Evolutionary conservation across 2,113 vertebrate species (phyloP).

Genomic region (Heptranchias perlo): DNA sequence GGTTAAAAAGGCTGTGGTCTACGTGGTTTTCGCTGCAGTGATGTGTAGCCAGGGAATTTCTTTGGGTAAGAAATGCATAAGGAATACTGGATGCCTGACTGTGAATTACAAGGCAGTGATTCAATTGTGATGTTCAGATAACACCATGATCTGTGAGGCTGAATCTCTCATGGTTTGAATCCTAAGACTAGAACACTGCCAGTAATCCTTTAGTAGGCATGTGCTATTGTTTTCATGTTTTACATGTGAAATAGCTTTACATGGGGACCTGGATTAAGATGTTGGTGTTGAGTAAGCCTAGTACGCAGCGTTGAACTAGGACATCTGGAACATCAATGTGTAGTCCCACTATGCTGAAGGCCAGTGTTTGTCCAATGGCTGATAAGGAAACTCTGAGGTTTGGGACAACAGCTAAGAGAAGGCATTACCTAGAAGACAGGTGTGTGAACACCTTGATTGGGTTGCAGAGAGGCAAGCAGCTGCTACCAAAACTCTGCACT

Average conservation of each 20-base stretch:
- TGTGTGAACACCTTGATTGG: neutral
- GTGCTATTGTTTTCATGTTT: neutral
- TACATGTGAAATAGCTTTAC: neutral
- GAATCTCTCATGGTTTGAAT: neutral
- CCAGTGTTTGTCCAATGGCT: neutral
- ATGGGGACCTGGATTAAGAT: neutral
- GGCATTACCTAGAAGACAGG: neutral
- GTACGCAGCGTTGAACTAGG: neutral
- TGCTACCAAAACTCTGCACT: neutral
- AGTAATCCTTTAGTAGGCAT: neutral
- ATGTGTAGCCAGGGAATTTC: neutral
- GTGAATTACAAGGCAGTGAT: neutral
- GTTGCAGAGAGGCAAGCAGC: neutral
- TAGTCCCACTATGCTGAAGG: neutral
- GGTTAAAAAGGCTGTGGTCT: neutral
- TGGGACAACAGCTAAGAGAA: neutral
- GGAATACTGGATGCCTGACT: neutral
- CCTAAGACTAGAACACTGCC: neutral
- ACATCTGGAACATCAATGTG: neutral
- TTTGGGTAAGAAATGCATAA: conserved; percentile 7
- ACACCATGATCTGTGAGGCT: neutral
- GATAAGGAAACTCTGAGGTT: neutral
- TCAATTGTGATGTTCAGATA: neutral
- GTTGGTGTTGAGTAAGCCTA: neutral
- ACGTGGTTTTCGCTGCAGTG: neutral